Conservation (phyloP, 1,140 invertebrate species). For the Globodera ellingtonae region DNA sequence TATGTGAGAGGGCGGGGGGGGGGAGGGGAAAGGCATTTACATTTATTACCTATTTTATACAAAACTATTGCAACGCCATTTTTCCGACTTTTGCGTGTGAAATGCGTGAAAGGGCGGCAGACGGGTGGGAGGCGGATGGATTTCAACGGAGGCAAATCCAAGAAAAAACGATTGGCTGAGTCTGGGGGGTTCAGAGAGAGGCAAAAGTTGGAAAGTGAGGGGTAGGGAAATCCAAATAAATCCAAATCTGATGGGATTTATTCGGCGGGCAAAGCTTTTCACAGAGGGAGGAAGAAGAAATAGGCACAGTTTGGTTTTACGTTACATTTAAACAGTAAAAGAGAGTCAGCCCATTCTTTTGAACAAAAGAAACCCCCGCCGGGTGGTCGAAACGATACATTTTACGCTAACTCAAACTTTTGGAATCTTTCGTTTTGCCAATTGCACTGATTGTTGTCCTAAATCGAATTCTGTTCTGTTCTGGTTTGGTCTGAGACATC, state of each 20-base stretch:
- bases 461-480: too few relatives aligned
- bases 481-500: too few relatives aligned
- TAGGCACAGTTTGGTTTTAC: too few relatives aligned
- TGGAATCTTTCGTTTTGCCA: too few relatives aligned
- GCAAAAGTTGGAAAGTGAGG: background rate
- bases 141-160: background rate
- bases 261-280: background rate
- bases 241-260: conserved; percentile 7
- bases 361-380: too few relatives aligned
- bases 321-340: too few relatives aligned
- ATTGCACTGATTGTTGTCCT: too few relatives aligned
- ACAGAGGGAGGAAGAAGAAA: too few relatives aligned
- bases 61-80: background rate
- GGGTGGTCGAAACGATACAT: too few relatives aligned
- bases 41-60: background rate
- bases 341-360: too few relatives aligned
- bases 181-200: background rate
- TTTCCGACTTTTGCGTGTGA: background rate
- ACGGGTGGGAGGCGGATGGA: background rate
- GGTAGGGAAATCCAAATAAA: conserved; percentile 1
- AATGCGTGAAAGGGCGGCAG: background rate
- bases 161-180: background rate
- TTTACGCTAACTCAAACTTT: too few relatives aligned
- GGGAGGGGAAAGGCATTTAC: background rate
- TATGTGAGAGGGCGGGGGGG: too few relatives aligned